These are phyloP conservation scores for Ericerus pela DNA, from an alignment of 1,140 invertebrate genomes.

Conservation along the genomic window DNA sequence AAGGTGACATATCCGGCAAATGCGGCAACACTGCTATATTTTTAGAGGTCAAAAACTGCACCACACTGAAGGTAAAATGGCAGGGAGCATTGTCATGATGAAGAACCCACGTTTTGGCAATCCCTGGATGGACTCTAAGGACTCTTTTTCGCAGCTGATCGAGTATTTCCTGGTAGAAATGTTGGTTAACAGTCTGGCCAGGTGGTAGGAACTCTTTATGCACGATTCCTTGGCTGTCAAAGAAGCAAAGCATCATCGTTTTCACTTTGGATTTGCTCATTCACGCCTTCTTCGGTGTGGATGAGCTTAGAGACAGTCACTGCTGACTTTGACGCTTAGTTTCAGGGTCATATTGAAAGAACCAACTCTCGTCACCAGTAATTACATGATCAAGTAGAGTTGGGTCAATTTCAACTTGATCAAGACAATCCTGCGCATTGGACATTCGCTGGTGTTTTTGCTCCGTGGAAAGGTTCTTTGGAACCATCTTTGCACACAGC, in stretches of 20 bases:
- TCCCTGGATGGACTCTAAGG: too few relatives aligned
- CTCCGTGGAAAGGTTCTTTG: conserved; percentile 9
- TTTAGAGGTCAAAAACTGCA: too few relatives aligned
- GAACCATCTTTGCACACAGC: neutral
- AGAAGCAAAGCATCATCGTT: conserved; percentile 12
- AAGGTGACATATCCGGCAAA: too few relatives aligned
- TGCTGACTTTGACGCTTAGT: conserved; percentile 20
- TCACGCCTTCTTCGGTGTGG: conserved; percentile 17
- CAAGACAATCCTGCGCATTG: conserved; percentile 13
- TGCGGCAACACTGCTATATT: too few relatives aligned
- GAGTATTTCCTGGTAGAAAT: too few relatives aligned
- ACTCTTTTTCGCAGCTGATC: too few relatives aligned
- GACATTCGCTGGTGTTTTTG: conserved; percentile 15
- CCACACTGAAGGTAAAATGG: too few relatives aligned
- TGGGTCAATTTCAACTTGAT: conserved; percentile 15
- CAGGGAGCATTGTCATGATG: too few relatives aligned
- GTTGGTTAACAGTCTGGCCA: conserved; percentile 24
- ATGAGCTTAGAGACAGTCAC: conserved; percentile 6
- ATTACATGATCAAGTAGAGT: conserved; percentile 12
- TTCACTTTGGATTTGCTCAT: conserved; percentile 18
- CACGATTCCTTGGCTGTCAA: neutral
- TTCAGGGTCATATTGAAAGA: conserved; percentile 20
- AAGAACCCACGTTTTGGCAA: too few relatives aligned
- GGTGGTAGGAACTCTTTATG: conserved; percentile 25
- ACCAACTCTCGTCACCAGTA: conserved; percentile 21